phyloP scores from a whole-genome alignment of 2,888 invertebrate species.

The Chrysotoxum bicinctum region DNA sequence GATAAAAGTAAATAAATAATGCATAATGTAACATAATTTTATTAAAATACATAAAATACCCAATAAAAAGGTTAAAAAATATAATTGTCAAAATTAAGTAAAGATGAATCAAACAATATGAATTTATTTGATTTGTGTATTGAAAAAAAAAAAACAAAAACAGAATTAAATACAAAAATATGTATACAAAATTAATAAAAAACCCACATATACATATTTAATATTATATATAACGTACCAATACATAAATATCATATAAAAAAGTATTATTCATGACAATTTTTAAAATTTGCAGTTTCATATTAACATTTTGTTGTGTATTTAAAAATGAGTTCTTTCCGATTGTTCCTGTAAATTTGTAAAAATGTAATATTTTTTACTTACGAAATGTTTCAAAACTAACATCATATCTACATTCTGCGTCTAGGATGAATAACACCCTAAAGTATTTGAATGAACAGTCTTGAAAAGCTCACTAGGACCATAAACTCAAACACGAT shows the following conservation, averaged over 20 bases:
- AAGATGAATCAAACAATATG: slow-evolving; percentile 27
- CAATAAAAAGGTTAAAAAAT: slow-evolving; percentile 30
- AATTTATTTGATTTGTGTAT: slow-evolving; percentile 56
- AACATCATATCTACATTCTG: background rate
- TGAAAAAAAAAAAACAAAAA: slow-evolving; percentile 10
- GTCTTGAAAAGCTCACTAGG: background rate
- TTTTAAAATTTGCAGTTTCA: slow-evolving; percentile 41
- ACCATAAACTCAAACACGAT: background rate
- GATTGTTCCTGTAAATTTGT: background rate
- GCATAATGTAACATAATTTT: slow-evolving; percentile 35
- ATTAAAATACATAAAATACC: slow-evolving; percentile 37
- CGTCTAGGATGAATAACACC: background rate
- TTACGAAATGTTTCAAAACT: background rate
- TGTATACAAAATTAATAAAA: slow-evolving; percentile 30
- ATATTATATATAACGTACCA: slow-evolving; percentile 12
- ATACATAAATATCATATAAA: slow-evolving; percentile 29
- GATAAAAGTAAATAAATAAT: slow-evolving; percentile 4
- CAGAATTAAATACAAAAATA: slow-evolving; percentile 22
- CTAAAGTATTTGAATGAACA: background rate
- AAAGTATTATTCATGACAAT: slow-evolving; percentile 58
- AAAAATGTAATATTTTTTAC: background rate
- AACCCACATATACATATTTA: background rate
- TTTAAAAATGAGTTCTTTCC: slow-evolving; percentile 2
- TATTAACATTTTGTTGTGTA: slow-evolving; percentile 30
- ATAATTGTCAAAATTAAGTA: slow-evolving; percentile 31